These are phyloP conservation scores for Brienomyrus longianalis DNA, from an alignment of 2,113 vertebrate genomes.

Conservation along the genomic window DNA sequence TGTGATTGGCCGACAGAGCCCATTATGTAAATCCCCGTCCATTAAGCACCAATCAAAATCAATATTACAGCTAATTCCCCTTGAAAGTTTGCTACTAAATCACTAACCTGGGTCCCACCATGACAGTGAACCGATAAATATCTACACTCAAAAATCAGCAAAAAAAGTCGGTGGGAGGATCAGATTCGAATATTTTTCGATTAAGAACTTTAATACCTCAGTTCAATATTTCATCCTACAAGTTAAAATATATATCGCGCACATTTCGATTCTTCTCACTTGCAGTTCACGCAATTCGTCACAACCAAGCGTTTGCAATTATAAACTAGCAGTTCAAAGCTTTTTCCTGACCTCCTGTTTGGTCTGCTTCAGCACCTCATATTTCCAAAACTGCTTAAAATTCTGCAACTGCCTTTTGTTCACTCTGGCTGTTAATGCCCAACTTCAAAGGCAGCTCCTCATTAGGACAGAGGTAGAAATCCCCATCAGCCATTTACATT, in stretches of 20 bases:
- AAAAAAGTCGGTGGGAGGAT: not conserved
- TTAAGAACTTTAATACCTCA: not conserved
- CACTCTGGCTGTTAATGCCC: constrained; percentile 68
- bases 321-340: constrained; percentile 63
- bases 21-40: not conserved
- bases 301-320: constrained; percentile 55
- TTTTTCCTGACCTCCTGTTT: constrained; percentile 56
- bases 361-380: constrained; percentile 61
- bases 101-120: not conserved
- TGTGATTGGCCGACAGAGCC: not conserved
- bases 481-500: constrained; percentile 50
- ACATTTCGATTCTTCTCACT: not conserved
- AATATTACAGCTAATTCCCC: constrained; percentile 3
- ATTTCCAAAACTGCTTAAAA: constrained; percentile 66
- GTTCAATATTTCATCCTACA: constrained; percentile 41
- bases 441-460: constrained; percentile 68
- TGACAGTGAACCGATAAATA: not conserved
- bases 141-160: not conserved
- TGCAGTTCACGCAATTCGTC: constrained; percentile 32
- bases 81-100: not conserved
- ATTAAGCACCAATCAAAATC: not conserved
- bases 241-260: not conserved
- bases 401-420: constrained; percentile 67
- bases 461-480: constrained; percentile 68
- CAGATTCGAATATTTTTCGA: not conserved